phyloP scores from a whole-genome alignment of 2,888 invertebrate species.

The Stenoptilia bipunctidactyla region DNA sequence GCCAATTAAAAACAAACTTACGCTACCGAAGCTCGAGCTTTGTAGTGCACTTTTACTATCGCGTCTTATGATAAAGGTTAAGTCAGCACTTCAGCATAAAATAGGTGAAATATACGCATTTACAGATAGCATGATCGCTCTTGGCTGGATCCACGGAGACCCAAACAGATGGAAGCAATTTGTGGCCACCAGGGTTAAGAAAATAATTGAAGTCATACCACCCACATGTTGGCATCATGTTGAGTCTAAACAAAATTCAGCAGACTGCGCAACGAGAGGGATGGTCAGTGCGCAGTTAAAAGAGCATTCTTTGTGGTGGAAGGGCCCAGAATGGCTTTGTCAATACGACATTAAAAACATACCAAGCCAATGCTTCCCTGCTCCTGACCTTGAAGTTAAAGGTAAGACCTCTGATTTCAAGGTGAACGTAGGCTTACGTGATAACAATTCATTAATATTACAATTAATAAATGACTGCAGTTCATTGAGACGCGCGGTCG shows the following conservation, averaged over 20 bases:
- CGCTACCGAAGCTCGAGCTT: constrained; percentile 1
- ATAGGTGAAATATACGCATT: constrained; percentile 7
- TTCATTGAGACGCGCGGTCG: neutral
- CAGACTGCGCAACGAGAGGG: constrained; percentile 12
- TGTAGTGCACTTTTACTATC: constrained; percentile 2
- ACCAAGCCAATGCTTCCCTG: neutral
- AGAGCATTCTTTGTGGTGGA: neutral
- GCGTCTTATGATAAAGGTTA: neutral
- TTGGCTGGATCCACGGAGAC: constrained; percentile 13
- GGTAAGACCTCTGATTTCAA: neutral
- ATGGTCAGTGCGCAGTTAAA: neutral
- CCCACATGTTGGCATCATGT: constrained; percentile 13
- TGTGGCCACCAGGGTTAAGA: constrained; percentile 8
- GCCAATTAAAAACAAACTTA: neutral
- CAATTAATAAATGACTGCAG: constrained; percentile 1
- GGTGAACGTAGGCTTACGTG: neutral
- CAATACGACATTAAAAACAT: neutral
- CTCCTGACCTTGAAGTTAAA: neutral
- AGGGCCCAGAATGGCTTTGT: neutral
- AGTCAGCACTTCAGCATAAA: neutral
- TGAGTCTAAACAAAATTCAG: constrained; percentile 13
- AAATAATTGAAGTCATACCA: constrained; percentile 10
- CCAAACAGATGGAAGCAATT: constrained; percentile 6
- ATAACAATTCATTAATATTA: too few species aligned
- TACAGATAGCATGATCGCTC: constrained; percentile 10